Evolutionary conservation across 2,797 vertebrate genomes (phyloP), one percentile per base, ranked within the genome.

Genomic region (Eutrigla gurnardus): DNA sequence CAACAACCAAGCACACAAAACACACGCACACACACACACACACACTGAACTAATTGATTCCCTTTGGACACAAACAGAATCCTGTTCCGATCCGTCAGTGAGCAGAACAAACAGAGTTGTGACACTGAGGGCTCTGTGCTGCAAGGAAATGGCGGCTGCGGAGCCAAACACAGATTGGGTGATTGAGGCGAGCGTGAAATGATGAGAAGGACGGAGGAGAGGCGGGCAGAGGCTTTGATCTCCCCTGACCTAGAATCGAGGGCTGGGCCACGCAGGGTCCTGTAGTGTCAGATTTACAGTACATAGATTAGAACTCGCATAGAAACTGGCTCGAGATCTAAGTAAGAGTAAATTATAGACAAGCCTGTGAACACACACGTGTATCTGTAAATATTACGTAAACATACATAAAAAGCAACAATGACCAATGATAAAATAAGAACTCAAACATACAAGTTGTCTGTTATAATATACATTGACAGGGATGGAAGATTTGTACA

Each of bases 21-120:
- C 73, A 65, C 58, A 40, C 40, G 7, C 40, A 74, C 55, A 74
- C 50, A 64, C 37, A 70, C 57, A 80, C 47, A 64, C 62, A 63
- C 11, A 72, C 88, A 91, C 74, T 83, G 79, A 72, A 55, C 72
- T 86, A 88, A 91, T 91, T 91, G 91, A 91, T 90, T 91, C 86
- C 85, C 85, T 42, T 86, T 18, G 75, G 86, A 93, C 87, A 90
- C 85, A 89, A 89, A 85, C 85, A 78, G 79, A 83, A 86, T 83
- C 83, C 52, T 82, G 79, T 70, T 82, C 73, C 59, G 80, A 85
- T 86, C 80, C 78, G 65, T 87, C 80, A 77, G 78, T 33, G 76
- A 65, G 78, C 73, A 78, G 73, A 84, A 84, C 81, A 89, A 89
- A 88, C 80, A 74, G 65, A 50, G 75, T 73, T 79, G 43, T 67